These are phyloP conservation scores for Mallotus villosus DNA, from an alignment of 2,797 vertebrate species.

Conservation along the genomic window DNA sequence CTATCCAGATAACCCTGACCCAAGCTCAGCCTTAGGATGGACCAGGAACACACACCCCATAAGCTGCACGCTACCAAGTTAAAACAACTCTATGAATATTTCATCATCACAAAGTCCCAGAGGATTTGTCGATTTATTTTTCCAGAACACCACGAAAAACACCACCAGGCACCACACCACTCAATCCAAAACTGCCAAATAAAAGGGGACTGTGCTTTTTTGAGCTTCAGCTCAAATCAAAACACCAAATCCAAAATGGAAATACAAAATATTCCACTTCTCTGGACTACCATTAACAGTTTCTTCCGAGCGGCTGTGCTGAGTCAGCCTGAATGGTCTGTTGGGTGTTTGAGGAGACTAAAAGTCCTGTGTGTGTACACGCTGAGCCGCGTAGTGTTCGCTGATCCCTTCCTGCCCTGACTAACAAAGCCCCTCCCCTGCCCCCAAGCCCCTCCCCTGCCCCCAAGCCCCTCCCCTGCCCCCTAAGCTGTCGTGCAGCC, in stretches of 20 bases:
- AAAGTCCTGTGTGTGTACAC: too few species aligned
- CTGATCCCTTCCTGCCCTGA: too few species aligned
- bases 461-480: too few species aligned
- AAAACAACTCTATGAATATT: conserved; percentile 54
- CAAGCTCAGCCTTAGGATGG: conserved; percentile 25
- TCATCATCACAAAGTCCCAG: conserved; percentile 36
- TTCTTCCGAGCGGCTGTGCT: background rate
- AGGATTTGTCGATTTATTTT: conserved; percentile 23
- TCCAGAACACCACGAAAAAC: conserved; percentile 1
- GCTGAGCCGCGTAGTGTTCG: too few species aligned
- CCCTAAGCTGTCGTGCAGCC: background rate
- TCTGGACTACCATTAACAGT: background rate
- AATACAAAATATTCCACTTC: background rate
- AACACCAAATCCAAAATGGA: background rate
- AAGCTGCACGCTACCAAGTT: conserved; percentile 35
- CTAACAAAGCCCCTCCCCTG: too few species aligned
- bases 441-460: too few species aligned
- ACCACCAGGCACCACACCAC: conserved; percentile 20
- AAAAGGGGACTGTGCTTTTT: too few species aligned
- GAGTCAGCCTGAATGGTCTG: too few species aligned
- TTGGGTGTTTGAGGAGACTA: too few species aligned
- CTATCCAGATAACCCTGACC: conserved; percentile 26
- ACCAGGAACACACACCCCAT: conserved; percentile 13
- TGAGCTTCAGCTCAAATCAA: background rate
- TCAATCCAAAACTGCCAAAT: background rate